Base-by-base conservation (phyloP, 2,113 vertebrate species). In the Macrotis lagotis region DNA sequence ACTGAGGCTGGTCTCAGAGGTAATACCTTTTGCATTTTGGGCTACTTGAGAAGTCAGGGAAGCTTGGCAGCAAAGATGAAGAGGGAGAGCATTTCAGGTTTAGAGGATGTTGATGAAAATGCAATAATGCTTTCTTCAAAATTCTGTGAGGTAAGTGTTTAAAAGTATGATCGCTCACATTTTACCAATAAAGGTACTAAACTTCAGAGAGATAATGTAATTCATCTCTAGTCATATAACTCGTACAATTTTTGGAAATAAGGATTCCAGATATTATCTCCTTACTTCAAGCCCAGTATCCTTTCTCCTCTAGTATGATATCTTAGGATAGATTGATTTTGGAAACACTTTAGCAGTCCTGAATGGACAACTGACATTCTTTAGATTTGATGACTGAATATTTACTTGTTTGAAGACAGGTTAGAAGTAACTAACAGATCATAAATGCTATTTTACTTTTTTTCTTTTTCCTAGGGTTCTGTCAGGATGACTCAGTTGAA, bases 391-490 rank as follows among this genome's bases (percentile, higher is more conserved):
- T 83, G 66, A 44, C 66, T 83, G 19, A 74, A 74, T 74, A 48
- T 93, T 10, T 1, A 37, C 90, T 92, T 92, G 49, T 55, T 92
- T 92, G 53, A 37, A 53, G 1, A 9, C 7, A 96, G 19, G 25
- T 94, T 94, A 49, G 25, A 28, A 51, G 24, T 95, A 93, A 92
- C 91, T 96, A 25, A 91, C 1, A 2, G 93, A 92, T 51, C 5
- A 51, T 83, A 88, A 47, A 93, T 92, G 51, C 95, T 96, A 37
- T 94, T 89, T 8, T 52, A 25, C 59, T 0, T 88, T 11, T 90
- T 95, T 50, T 96, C 96, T 96, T 96, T 93, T 96, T 88, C 96
- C n/a, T 98, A 99, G 99, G 98, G 91, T 99, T 99, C 95, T 99
- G 97, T 98, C 92, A 51, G 53, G 98, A 99, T 49, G 98, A 98